Evolutionary conservation across 2,113 vertebrate species (phyloP).

Genomic region (Baryphthengus martii): DNA sequence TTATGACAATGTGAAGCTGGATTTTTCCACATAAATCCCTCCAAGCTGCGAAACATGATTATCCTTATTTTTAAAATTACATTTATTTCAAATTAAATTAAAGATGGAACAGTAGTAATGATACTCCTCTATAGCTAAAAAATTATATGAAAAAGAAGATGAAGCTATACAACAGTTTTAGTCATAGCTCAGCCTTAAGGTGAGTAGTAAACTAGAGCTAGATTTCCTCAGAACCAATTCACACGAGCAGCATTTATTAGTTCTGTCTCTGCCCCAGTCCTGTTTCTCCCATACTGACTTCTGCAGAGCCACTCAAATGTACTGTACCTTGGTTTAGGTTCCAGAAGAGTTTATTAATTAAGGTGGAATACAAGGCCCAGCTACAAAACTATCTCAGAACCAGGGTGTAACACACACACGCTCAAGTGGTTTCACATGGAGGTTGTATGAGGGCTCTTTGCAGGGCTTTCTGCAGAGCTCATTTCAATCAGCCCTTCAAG

Average conservation of each 20-base stretch:
- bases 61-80: background rate
- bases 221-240: background rate
- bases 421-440: background rate
- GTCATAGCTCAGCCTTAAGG: background rate
- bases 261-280: background rate
- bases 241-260: background rate
- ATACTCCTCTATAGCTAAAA: background rate
- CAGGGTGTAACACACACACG: background rate
- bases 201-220: background rate
- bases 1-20: background rate
- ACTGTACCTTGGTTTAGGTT: background rate
- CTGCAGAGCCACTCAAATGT: background rate
- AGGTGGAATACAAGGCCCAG: background rate
- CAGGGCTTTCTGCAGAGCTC: background rate
- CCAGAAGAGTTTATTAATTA: background rate
- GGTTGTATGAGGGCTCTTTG: background rate
- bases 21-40: background rate
- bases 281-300: background rate
- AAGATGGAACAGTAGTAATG: background rate
- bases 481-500: background rate
- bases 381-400: background rate
- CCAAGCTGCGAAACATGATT: background rate
- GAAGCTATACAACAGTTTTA: background rate
- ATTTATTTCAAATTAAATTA: background rate
- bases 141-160: background rate